Evolutionary conservation across 2,888 invertebrate species (phyloP), one percentile per base, ranked within the genome.

Genomic region (Temnothorax unifasciatus): DNA sequence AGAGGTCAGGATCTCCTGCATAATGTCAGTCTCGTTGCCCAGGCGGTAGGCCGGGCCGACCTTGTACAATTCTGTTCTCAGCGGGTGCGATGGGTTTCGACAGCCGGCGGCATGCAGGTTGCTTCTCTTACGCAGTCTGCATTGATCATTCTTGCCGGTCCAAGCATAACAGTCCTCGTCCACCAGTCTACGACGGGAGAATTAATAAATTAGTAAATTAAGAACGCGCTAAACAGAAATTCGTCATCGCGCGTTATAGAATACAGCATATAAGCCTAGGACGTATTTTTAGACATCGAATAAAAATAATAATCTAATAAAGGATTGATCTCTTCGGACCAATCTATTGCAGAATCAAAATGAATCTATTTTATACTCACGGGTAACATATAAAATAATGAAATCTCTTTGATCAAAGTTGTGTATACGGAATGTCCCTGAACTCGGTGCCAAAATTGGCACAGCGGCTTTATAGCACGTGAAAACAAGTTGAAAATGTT

Each of bases 121-220:
- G 2, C 95, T 93, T 52, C 93, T 95, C 83, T 95, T 95, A 0
- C 95, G 96, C 87, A 98, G 96, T 59, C 95, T 96, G 93, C 99
- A 99, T 54, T 93, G 93, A 5, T 96, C 96, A 44, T 95, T 95
- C 4, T 93, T 93, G 0, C 96, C 97, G 29, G 95, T 95, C 94
- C 98, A 99, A 0, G 98, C 98, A 95, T 97, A 98, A 94, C 99
- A 99, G 0, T 96, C 95, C 90, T 98, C 98, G 87, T 98, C 97
- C 6, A 98, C 98, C 54, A 99, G 95, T 1, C 99, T 99, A 94
- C 3, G 57, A 68, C 25, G 50, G 21, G 21, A 2, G 5, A 1
- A 68, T 29, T 9, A 29, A 21, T 8, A 21, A 73, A 21, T 11
- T 11, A 52, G 15, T 29, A 29, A 29, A 29, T 29, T 29, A 29